These are phyloP conservation scores for Matsumyia berberina DNA, from an alignment of 2,888 invertebrate genomes.

Conservation along the genomic window DNA sequence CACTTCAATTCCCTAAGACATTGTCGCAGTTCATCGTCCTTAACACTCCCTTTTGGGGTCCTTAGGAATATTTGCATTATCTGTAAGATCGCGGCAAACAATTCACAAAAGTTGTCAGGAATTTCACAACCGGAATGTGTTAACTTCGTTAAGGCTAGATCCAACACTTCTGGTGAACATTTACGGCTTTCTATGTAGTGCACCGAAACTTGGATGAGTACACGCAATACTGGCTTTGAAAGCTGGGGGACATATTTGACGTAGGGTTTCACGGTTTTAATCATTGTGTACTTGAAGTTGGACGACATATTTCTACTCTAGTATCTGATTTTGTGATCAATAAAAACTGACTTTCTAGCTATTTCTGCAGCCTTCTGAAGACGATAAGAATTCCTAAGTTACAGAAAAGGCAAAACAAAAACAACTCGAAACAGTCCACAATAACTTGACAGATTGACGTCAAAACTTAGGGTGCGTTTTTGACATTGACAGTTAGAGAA, in stretches of 20 bases:
- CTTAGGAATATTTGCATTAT: constrained; percentile 85
- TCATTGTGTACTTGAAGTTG: constrained; percentile 82
- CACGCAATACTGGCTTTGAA: constrained; percentile 83
- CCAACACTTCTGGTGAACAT: constrained; percentile 83
- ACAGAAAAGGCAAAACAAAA: constrained; percentile 63
- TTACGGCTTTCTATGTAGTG: constrained; percentile 84
- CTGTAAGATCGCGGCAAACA: constrained; percentile 85
- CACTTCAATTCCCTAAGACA: constrained; percentile 85
- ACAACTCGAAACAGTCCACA: constrained; percentile 30
- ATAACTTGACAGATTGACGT: constrained; percentile 29
- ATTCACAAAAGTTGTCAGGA: constrained; percentile 85
- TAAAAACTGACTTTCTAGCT: constrained; percentile 21
- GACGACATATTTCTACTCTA: constrained; percentile 80
- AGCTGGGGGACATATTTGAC: constrained; percentile 82
- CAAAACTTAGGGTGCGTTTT: neutral
- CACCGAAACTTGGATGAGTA: constrained; percentile 84
- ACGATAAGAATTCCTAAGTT: constrained; percentile 57
- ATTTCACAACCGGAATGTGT: constrained; percentile 83
- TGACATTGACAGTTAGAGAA: neutral
- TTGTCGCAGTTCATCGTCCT: constrained; percentile 84
- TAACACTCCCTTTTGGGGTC: constrained; percentile 84
- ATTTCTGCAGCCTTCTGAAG: constrained; percentile 1
- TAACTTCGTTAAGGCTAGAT: constrained; percentile 83
- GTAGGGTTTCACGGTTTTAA: constrained; percentile 82
- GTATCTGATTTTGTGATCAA: neutral